Evolutionary conservation across 1,140 invertebrate species (phyloP), one percentile per base, ranked within the genome.

Genomic region (Papilio xuthus): DNA sequence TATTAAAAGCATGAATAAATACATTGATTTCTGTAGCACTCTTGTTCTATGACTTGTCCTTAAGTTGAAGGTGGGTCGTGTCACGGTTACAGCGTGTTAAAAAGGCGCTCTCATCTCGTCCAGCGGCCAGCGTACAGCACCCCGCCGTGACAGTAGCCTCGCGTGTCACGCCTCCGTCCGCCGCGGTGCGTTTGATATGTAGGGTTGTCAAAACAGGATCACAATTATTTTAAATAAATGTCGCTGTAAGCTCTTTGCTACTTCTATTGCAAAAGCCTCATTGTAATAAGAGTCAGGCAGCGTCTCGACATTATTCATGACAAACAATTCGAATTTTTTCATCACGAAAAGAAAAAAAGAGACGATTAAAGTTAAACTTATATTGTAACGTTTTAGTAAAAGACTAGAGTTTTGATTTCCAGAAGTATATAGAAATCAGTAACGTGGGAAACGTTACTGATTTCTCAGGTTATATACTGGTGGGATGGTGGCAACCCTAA

Each of bases 71-170:
- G 18, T n/a, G 18, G 18, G 42, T 44, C 71, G 13, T 73, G 23
- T 73, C 71, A 73, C 71, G 71, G n/a, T 73, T 42, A 47, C 42
- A 41, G 12, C 42, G 41, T 13, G 20, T 73, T 47, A 73, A 73
- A 72, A 73, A 73, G 71, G 42, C 42, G 71, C n/a, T 44, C 71
- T 73, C 71, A 73, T 73, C 71, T 42, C 12, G 71, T 50, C 69
- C 32, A 70, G n/a, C 37, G 15, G 4, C 18, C 32, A 53, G 18
- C 69, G 28, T n/a, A 15, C 42, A 42, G 20, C 23, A 3, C 20
- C 20, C 15, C 37, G n/a, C 23, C 41, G 71, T 13, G 20, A 44
- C 71, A 23, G 71, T 73, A 73, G 71, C 71, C 10, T 28, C 42
- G 42, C 42, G 71, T n/a, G 71, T 44, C 42, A 73, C 41, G 71